These are phyloP conservation scores for Dicrostonyx torquatus DNA, from an alignment of 2,797 vertebrate species.

Conservation along the genomic window DNA sequence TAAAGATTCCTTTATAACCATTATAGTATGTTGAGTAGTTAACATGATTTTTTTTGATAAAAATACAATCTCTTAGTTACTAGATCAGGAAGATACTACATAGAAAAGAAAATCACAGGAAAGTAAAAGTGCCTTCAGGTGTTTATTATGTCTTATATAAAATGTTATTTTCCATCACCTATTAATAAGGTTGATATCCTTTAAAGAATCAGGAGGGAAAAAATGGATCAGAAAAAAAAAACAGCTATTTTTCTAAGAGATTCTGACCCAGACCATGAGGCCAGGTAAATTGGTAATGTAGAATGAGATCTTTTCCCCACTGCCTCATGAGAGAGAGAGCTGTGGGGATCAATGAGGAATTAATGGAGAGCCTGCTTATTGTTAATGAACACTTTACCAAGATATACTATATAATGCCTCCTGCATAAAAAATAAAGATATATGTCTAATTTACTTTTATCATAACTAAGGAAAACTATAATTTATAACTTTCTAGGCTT, in stretches of 20 bases:
- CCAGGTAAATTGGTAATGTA: not conserved
- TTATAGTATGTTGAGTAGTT: conserved; percentile 6
- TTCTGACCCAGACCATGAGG: not conserved
- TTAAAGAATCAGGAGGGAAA: not conserved
- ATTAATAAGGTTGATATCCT: not conserved
- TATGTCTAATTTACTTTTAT: too few species aligned
- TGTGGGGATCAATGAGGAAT: not conserved
- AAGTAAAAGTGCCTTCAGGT: not conserved
- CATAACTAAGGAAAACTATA: too few species aligned
- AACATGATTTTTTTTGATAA: conserved; percentile 49
- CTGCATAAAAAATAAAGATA: not conserved
- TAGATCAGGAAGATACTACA: not conserved
- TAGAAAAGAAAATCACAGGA: not conserved
- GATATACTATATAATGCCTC: not conserved
- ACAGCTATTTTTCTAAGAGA: not conserved
- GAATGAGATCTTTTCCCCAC: not conserved
- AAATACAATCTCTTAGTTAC: not conserved
- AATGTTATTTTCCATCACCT: not conserved
- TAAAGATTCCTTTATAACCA: conserved; percentile 50
- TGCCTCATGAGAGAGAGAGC: not conserved
- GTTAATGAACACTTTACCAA: not conserved
- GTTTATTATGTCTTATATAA: not conserved
- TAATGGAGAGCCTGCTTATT: not conserved
- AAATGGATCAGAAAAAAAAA: conserved; percentile 29
- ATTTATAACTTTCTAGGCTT: too few species aligned